Percentiles rank a stretch among this genome's conserved stretches.
Conservation (phyloP, 2,888 invertebrate species). For the Archips xylosteana region DNA sequence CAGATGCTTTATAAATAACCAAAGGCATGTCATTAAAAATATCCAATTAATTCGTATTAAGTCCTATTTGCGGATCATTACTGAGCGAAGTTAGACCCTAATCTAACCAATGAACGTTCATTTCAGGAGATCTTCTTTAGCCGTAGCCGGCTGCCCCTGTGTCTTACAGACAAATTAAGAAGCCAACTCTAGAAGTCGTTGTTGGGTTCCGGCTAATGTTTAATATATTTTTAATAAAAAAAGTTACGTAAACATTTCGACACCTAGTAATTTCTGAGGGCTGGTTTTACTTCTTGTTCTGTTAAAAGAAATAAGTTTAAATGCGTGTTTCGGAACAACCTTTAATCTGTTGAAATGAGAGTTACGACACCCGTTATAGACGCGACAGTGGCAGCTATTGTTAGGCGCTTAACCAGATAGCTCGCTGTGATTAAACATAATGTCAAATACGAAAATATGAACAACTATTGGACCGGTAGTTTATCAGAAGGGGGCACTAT, state of each 20-base stretch:
- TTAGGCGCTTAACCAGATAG: slow-evolving; percentile 38
- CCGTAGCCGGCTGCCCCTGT: slow-evolving; percentile 42
- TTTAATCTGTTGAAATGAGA: slow-evolving; percentile 33
- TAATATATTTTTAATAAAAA: slow-evolving; percentile 54
- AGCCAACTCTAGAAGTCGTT: slow-evolving; percentile 63
- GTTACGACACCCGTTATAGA: slow-evolving; percentile 40
- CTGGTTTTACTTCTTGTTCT: slow-evolving; percentile 34
- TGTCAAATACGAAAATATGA: slow-evolving; percentile 38
- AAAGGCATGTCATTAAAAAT: slow-evolving; percentile 46
- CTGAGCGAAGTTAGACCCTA: slow-evolving; percentile 32
- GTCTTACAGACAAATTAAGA: slow-evolving; percentile 61
- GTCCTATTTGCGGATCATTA: slow-evolving; percentile 37
- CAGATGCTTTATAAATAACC: slow-evolving; percentile 47
- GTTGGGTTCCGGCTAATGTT: slow-evolving; percentile 63
- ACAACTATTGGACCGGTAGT: slow-evolving; percentile 36
- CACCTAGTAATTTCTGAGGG: slow-evolving; percentile 29
- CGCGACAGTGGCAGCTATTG: slow-evolving; percentile 37
- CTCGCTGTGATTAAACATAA: slow-evolving; percentile 40
- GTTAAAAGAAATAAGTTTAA: slow-evolving; percentile 31
- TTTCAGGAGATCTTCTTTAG: background rate
- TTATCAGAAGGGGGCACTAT: slow-evolving; percentile 46
- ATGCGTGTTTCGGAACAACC: slow-evolving; percentile 30
- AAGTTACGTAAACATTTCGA: slow-evolving; percentile 41
- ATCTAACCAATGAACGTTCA: slow-evolving; percentile 24
- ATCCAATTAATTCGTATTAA: slow-evolving; percentile 48